Evolutionary conservation across 2,797 vertebrate genomes (phyloP).

Genomic region (Halcyon leucocephala): DNA sequence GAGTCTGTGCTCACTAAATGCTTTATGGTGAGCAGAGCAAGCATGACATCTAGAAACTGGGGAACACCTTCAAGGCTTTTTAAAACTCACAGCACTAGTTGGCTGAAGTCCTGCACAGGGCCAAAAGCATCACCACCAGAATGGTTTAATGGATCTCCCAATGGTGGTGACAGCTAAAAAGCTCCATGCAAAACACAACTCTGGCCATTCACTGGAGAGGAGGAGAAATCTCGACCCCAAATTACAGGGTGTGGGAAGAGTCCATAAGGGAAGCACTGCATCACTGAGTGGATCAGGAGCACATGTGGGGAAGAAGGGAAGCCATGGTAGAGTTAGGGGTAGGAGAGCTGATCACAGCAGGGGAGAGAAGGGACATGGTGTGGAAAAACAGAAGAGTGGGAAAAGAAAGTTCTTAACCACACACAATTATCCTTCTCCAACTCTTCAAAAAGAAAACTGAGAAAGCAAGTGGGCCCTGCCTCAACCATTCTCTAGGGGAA

Average conservation of each 20-base stretch:
- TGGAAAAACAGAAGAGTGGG: not conserved
- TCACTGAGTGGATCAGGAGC: not conserved
- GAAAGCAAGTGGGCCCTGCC: not conserved
- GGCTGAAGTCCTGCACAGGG: not conserved
- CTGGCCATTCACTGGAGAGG: not conserved
- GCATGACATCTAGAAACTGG: not conserved
- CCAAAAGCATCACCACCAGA: not conserved
- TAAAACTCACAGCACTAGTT: not conserved
- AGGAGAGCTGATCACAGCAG: not conserved
- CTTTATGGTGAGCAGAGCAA: not conserved
- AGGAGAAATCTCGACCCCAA: not conserved
- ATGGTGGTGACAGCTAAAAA: not conserved
- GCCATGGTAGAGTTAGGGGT: not conserved
- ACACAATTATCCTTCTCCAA: not conserved
- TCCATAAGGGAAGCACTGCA: not conserved
- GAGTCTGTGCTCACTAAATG: not conserved
- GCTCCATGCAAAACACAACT: not conserved
- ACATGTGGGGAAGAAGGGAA: not conserved
- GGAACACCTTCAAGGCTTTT: not conserved
- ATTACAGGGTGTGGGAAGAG: not conserved
- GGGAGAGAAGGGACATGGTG: not conserved
- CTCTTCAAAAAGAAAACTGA: not conserved
- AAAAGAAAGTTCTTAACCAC: not conserved
- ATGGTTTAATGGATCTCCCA: not conserved
- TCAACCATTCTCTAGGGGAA: not conserved